A percentile compares a stretch with the other conserved stretches of the same genome.
Evolutionary conservation across 2,797 vertebrate genomes (phyloP).

Genomic region (Aplochiton taeniatus): DNA sequence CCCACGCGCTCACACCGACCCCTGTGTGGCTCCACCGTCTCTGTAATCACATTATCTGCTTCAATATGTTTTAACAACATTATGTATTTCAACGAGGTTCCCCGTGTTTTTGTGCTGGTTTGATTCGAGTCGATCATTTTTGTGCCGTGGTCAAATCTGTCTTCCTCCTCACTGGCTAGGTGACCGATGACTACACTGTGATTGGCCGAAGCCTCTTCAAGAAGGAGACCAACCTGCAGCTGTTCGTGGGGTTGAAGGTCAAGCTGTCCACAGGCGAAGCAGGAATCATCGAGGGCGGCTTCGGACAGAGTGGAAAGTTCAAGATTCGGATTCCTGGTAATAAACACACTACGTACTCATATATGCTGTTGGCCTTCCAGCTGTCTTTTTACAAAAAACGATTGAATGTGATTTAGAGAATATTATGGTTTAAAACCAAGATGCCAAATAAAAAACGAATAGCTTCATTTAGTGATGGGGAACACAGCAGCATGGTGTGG

Average conservation of each 20-base stretch:
- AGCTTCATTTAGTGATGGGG: no score
- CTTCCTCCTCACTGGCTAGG: conserved; percentile 67
- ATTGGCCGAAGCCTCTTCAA: conserved; percentile 96
- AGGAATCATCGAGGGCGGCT: conserved; percentile 90
- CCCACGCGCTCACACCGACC: background rate
- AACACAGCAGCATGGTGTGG: no score
- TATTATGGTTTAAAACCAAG: no score
- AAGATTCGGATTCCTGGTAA: conserved; percentile 91
- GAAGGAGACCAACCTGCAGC: conserved; percentile 97
- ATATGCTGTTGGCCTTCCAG: no score
- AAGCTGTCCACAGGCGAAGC: conserved; percentile 88
- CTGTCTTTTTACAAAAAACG: no score
- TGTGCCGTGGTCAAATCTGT: conserved; percentile 9
- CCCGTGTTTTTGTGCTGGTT: background rate
- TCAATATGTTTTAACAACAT: background rate
- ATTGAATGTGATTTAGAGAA: no score
- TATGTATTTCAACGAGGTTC: background rate
- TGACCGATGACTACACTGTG: conserved; percentile 89
- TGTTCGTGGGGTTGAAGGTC: conserved; percentile 93
- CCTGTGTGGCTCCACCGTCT: conserved; percentile 6
- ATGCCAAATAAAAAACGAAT: no score
- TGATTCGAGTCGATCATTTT: no score
- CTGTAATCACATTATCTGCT: conserved; percentile 12
- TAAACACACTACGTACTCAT: conserved; percentile 26
- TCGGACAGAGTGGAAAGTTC: conserved; percentile 98